These are phyloP conservation scores for Pelobates cultripes DNA, from an alignment of 2,797 vertebrate species.

Conservation along the genomic window DNA sequence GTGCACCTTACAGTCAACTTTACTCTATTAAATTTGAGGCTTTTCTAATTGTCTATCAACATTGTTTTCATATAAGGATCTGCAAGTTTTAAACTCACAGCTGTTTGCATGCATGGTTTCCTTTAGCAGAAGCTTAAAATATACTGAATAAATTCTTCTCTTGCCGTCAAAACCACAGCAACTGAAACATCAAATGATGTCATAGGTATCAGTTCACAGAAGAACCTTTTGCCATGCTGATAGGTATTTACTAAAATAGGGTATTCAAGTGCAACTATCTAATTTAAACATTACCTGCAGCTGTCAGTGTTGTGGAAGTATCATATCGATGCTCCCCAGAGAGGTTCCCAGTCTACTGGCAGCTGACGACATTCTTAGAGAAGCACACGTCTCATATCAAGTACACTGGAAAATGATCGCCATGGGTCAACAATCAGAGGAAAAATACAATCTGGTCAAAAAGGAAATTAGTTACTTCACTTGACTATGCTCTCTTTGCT, in stretches of 20 bases:
- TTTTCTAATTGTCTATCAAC: neutral
- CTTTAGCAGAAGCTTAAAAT: neutral
- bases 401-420: neutral
- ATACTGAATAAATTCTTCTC: neutral
- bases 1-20: too few species aligned
- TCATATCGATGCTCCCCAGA: neutral
- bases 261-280: neutral
- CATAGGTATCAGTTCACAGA: constrained; percentile 11
- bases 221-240: neutral
- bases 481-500: neutral
- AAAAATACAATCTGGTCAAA: neutral
- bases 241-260: neutral
- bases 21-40: neutral
- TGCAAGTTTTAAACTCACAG: neutral
- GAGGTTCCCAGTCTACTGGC: neutral
- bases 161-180: neutral
- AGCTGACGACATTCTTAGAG: constrained; percentile 2
- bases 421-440: neutral
- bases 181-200: constrained; percentile 7
- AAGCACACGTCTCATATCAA: neutral
- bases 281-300: neutral
- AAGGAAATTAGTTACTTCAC: neutral
- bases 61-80: constrained; percentile 4
- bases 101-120: neutral
- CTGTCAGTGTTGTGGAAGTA: constrained; percentile 1